Base-by-base conservation (phyloP, 2,888 invertebrate species). In the Eupeodes latifasciatus region DNA sequence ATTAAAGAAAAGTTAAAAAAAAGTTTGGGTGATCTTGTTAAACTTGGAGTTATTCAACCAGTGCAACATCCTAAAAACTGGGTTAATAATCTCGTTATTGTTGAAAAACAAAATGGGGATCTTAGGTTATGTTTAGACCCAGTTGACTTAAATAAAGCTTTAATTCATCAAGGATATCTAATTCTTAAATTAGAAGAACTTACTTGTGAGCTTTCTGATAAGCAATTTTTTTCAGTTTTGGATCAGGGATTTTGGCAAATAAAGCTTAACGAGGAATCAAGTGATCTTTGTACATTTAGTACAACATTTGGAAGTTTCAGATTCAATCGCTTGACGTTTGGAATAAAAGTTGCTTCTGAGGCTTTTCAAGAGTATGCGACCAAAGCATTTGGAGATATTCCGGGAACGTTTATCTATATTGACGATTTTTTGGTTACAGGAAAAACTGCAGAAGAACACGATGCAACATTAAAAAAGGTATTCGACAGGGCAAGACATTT, bases 161-260 rank as follows among this genome's bases (percentile, higher is more conserved):
- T 77, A 47, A 34, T 66, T 51, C 62, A 14, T 36, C 44, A 55
- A 51, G 19, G 55, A 19, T 49, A 53, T 7, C 51, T 77, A 6
- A 76, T 64, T 40, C 76, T 62, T 34, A 53, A 64, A 44, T 55
- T 55, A 27, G 66, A 77, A 62, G 77, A 77, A 77, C 16, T 77
- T 4, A 66, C 16, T 9, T 53, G 34, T 16, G 64, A 77, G 51
- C 40, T 77, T 34, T 34, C 55, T n/a, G n/a, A 55, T 47, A 66
- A 64, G 77, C 34, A 55, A n/a, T 55, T 55, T 40, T 77, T 77
- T 66, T 44, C 66, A 27, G 49, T 76, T 5, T 49, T 76, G 6
- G 76, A 76, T 49, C 77, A 77, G 10, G 77, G 77, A 4, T 77
- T 77, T 57, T 77, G 77, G 66, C 55, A 66, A 57, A 59, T 77